Percentiles rank a stretch among this genome's conserved stretches.
These are phyloP conservation scores for Scartelaos histophorus DNA, from an alignment of 2,113 vertebrate species.

Conservation along the genomic window DNA sequence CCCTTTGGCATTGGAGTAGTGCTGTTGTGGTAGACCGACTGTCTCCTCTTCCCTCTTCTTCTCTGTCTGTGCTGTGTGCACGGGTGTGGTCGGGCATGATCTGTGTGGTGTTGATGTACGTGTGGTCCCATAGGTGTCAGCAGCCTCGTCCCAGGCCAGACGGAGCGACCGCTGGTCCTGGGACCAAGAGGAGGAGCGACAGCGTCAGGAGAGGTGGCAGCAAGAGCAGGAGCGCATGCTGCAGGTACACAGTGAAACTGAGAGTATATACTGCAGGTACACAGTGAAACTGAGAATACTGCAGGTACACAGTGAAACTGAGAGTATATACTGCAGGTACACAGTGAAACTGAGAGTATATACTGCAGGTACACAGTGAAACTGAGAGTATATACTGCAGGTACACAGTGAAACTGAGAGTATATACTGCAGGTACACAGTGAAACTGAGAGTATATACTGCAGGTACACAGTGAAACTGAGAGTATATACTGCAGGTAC, in stretches of 20 bases:
- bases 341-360: slow-evolving; percentile 66
- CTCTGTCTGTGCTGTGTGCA: slow-evolving; percentile 27
- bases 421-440: slow-evolving; percentile 90
- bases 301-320: slow-evolving; percentile 81
- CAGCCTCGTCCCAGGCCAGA: slow-evolving; percentile 75
- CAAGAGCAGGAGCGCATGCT: slow-evolving; percentile 94
- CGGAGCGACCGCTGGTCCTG: slow-evolving; percentile 89
- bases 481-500: slow-evolving; percentile 93
- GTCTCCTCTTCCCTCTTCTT: slow-evolving; percentile 59
- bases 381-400: slow-evolving; percentile 91
- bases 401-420: slow-evolving; percentile 73
- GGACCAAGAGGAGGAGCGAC: slow-evolving; percentile 96
- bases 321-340: slow-evolving; percentile 91
- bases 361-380: slow-evolving; percentile 86
- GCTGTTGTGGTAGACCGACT: slow-evolving; percentile 76
- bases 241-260: slow-evolving; percentile 81
- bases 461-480: slow-evolving; percentile 83
- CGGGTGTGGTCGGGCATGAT: slow-evolving; percentile 19
- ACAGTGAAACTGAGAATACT: slow-evolving; percentile 80
- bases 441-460: slow-evolving; percentile 79
- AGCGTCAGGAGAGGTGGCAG: slow-evolving; percentile 94
- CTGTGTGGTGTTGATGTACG: slow-evolving; percentile 14
- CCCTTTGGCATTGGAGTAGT: slow-evolving; percentile 69
- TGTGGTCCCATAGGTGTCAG: slow-evolving; percentile 68
- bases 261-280: slow-evolving; percentile 85